Evolutionary conservation across 1,140 invertebrate genomes (phyloP), one percentile per base, ranked within the genome.

Genomic region (Gonatopus flavifemur): DNA sequence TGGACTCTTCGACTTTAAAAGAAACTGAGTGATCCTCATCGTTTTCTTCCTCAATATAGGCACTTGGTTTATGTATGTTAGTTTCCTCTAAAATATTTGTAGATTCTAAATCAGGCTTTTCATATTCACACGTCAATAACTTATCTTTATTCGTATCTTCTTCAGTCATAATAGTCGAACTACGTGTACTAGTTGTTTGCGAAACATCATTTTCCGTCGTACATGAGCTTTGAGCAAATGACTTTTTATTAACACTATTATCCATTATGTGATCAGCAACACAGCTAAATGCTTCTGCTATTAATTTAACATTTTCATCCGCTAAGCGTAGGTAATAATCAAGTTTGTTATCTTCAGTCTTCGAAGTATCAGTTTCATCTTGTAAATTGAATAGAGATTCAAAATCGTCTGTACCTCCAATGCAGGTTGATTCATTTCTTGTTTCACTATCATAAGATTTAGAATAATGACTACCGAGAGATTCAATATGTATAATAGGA

Each of bases 251-350:
- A 9, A 35, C 15, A 20, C 31, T 46, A 37, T 38, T 53, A 30
- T 62, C 58, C 5, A 28, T 39, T 22, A 62, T 15, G 39, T 52
- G 47, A 18, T 62, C 55, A 20, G 46, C 54, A 20, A 57, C 43
- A 21, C 48, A 42, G 28, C 47, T 44, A 30, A 61, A 57, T 21
- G 59, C 58, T 33, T 61, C 55, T n/a, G 59, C 58, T 22, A 62
- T 62, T 39, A 61, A 32, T 40, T 57, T 57, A 6, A 62, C 50
- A 31, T 61, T 62, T 8, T 62, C 55, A n/a, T 61, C 59, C 12
- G 49, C 58, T n/a, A 61, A 38, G 36, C 58, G 59, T 24, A 57
- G 50, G 45, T 61, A 62, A 36, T 57, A 62, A 21, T 61, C 58
- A n/a, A 56, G 48, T 7, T 46, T 49, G 21, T 22, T 25, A 16